Conservation (phyloP, 2,888 invertebrate species). For the Kuschelorhynchus macadamiae region DNA sequence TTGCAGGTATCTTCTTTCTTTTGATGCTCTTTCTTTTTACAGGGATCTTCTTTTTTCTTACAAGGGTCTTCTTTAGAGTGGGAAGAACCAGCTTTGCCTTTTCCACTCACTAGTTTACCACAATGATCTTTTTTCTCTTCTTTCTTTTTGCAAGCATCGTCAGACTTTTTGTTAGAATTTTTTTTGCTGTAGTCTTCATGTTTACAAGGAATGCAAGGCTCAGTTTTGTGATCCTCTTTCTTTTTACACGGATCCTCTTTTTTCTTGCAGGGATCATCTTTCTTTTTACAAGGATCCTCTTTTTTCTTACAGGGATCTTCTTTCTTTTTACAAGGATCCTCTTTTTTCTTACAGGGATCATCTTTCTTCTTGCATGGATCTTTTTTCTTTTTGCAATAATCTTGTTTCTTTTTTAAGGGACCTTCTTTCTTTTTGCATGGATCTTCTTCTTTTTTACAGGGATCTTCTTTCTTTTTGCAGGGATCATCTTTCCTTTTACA, state of each 20-base stretch:
- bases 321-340: constrained; percentile 40
- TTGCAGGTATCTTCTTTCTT: too few relatives aligned
- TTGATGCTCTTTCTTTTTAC: too few relatives aligned
- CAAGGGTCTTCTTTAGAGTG: constrained; percentile 47
- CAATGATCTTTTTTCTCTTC: too few relatives aligned
- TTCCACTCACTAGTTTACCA: constrained; percentile 41
- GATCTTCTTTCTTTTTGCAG: constrained; percentile 45
- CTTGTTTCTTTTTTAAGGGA: constrained; percentile 37
- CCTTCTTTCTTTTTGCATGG: constrained; percentile 48
- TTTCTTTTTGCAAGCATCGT: constrained; percentile 44
- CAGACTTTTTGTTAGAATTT: constrained; percentile 20
- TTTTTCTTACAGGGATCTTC: constrained; percentile 45
- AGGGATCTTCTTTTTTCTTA: constrained; percentile 39
- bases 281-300: constrained; percentile 46
- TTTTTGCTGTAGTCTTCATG: constrained; percentile 39
- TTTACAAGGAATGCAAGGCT: constrained; percentile 40
- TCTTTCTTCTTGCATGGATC: constrained; percentile 49
- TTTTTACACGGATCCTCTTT: constrained; percentile 50
- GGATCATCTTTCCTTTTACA: too few relatives aligned
- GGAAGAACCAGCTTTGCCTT: too few relatives aligned
- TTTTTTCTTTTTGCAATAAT: constrained; percentile 46
- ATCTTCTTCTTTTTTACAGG: constrained; percentile 50
- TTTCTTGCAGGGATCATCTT: constrained; percentile 48
- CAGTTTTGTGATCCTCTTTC: constrained; percentile 47
- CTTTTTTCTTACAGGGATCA: constrained; percentile 49